Percentiles rank a stretch among this genome's conserved stretches.
These are phyloP conservation scores for Sphenodon punctatus DNA, from an alignment of 2,797 vertebrate species.

Conservation along the genomic window DNA sequence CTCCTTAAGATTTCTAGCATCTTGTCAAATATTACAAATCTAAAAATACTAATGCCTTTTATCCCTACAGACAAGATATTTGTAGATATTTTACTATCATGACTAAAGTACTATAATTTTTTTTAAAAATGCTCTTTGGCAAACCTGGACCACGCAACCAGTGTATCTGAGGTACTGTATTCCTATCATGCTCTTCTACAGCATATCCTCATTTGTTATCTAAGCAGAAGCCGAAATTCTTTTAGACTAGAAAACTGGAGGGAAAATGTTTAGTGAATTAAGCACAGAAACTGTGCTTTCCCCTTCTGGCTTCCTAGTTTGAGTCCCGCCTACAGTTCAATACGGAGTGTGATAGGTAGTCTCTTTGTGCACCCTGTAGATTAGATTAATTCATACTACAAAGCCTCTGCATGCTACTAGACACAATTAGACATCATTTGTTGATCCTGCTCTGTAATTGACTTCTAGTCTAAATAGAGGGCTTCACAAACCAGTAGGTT, in stretches of 20 bases:
- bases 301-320: neutral
- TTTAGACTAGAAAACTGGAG: slow-evolving; percentile 28
- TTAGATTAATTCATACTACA: slow-evolving; percentile 26
- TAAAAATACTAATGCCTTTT: neutral
- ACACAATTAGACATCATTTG: neutral
- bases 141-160: slow-evolving; percentile 8
- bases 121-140: slow-evolving; percentile 34
- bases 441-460: neutral
- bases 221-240: slow-evolving; percentile 37
- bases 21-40: neutral
- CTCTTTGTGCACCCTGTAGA: neutral
- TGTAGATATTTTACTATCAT: neutral
- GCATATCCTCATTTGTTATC: slow-evolving; percentile 45
- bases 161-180: slow-evolving; percentile 8
- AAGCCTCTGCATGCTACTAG: neutral
- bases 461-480: neutral
- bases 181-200: slow-evolving; percentile 32
- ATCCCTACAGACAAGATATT: neutral
- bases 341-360: neutral
- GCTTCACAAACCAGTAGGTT: neutral
- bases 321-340: slow-evolving; percentile 13
- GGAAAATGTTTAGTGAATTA: slow-evolving; percentile 33
- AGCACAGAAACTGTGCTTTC: neutral
- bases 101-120: slow-evolving; percentile 36
- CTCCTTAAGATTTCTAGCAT: slow-evolving; percentile 8